Percentiles rank a stretch among this genome's conserved stretches.
Conservation (phyloP, 2,888 invertebrate species). For the Mellilla xanthometata region DNA sequence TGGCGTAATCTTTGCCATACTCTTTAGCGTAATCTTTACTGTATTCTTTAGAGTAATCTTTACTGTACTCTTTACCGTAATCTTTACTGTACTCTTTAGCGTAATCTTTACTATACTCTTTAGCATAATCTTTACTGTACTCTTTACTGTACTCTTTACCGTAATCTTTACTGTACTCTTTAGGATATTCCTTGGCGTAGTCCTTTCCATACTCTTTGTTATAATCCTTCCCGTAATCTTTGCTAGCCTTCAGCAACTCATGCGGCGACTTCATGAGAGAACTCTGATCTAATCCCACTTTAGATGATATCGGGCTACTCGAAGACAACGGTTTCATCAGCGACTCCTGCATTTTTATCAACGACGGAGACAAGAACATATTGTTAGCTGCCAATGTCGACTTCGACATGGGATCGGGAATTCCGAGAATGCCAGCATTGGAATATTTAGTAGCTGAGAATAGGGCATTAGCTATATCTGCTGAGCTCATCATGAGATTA, state of each 20-base stretch:
- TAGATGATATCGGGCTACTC: slow-evolving; percentile 78
- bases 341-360: slow-evolving; percentile 88
- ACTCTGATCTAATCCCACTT: slow-evolving; percentile 69
- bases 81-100: slow-evolving; percentile 28
- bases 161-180: slow-evolving; percentile 18
- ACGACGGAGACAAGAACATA: slow-evolving; percentile 89
- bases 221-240: slow-evolving; percentile 25
- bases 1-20: slow-evolving; percentile 14
- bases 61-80: slow-evolving; percentile 17
- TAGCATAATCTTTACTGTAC: slow-evolving; percentile 28
- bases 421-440: slow-evolving; percentile 83
- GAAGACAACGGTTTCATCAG: slow-evolving; percentile 83
- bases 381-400: slow-evolving; percentile 89
- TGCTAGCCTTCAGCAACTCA: slow-evolving; percentile 32
- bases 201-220: slow-evolving; percentile 15
- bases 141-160: slow-evolving; percentile 25
- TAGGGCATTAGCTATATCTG: slow-evolving; percentile 85
- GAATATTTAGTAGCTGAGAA: slow-evolving; percentile 86
- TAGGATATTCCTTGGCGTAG: slow-evolving; percentile 25
- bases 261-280: slow-evolving; percentile 65
- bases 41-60: slow-evolving; percentile 29
- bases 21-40: slow-evolving; percentile 27
- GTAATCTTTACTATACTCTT: slow-evolving; percentile 24
- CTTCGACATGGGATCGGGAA: slow-evolving; percentile 90
- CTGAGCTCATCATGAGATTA: slow-evolving; percentile 84